These are phyloP conservation scores for Amaurobius ferox DNA, from an alignment of 2,888 invertebrate genomes.

Conservation along the genomic window DNA sequence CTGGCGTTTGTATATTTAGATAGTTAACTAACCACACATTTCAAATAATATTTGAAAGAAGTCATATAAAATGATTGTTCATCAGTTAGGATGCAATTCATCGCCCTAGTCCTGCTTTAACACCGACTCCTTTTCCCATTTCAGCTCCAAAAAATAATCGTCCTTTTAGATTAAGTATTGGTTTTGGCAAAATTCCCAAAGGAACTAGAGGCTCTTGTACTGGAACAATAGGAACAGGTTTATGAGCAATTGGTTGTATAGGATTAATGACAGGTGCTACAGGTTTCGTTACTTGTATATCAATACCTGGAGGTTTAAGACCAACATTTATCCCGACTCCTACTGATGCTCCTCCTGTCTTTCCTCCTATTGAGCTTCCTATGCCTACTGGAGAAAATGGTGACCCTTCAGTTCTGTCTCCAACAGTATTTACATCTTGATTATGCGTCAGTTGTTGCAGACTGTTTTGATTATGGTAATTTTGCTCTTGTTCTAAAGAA, in stretches of 20 bases:
- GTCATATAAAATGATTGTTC: not conserved
- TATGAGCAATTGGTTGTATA: constrained; percentile 34
- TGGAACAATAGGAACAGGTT: constrained; percentile 4
- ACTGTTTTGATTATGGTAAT: not conserved
- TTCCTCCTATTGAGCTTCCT: not conserved
- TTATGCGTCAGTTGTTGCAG: not conserved
- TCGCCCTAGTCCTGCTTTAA: constrained; percentile 29
- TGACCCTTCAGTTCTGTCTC: constrained; percentile 12
- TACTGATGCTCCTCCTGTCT: not conserved
- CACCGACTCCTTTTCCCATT: constrained; percentile 37
- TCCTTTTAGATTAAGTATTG: constrained; percentile 49
- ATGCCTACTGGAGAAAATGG: not conserved
- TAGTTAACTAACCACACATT: too few species aligned
- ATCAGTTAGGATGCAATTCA: not conserved
- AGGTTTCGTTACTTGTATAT: constrained; percentile 42
- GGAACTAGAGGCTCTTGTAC: constrained; percentile 34
- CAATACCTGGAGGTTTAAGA: constrained; percentile 42
- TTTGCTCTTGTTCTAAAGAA: not conserved
- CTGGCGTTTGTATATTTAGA: too few species aligned
- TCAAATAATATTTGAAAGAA: not conserved
- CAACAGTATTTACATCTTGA: not conserved
- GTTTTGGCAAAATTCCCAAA: constrained; percentile 35
- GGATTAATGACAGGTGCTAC: constrained; percentile 29
- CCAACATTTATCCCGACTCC: constrained; percentile 53
- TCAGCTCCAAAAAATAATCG: constrained; percentile 62